phyloP scores from a whole-genome alignment of 1,140 invertebrate genomes.

The Drosophila kohkoa region DNA sequence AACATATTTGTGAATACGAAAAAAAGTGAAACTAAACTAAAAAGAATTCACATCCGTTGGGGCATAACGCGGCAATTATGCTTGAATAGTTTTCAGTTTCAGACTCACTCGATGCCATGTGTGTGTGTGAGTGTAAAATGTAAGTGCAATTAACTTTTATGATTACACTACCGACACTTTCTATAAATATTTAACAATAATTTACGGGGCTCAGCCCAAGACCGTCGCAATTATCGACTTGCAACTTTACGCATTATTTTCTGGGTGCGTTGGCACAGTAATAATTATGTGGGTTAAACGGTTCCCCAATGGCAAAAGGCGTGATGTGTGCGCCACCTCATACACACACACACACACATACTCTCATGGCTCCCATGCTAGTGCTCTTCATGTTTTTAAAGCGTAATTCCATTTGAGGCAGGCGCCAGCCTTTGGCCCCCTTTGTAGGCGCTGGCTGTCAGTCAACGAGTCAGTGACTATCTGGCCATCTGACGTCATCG shows the following conservation, averaged over 20 bases:
- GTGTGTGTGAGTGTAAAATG: slow-evolving; percentile 23
- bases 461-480: slow-evolving; percentile 31
- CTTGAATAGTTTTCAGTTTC: slow-evolving; percentile 53
- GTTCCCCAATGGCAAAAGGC: slow-evolving; percentile 48
- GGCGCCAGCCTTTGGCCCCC: neutral
- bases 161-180: slow-evolving; percentile 59
- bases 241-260: slow-evolving; percentile 69
- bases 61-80: slow-evolving; percentile 68
- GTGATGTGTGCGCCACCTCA: slow-evolving; percentile 59
- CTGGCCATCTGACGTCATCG: slow-evolving; percentile 75
- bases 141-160: slow-evolving; percentile 68
- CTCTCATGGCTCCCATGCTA: slow-evolving; percentile 7
- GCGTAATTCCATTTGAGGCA: slow-evolving; percentile 45
- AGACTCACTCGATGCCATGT: slow-evolving; percentile 11
- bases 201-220: slow-evolving; percentile 27
- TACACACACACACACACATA: slow-evolving; percentile 28
- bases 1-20: slow-evolving; percentile 47
- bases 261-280: slow-evolving; percentile 47
- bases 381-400: slow-evolving; percentile 62
- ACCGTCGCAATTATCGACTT: slow-evolving; percentile 65
- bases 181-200: slow-evolving; percentile 76
- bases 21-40: slow-evolving; percentile 35
- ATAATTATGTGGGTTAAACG: slow-evolving; percentile 81
- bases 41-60: slow-evolving; percentile 63
- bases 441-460: slow-evolving; percentile 52